Base-by-base conservation (phyloP, 2,797 vertebrate species). In the Rallus crepitans region DNA sequence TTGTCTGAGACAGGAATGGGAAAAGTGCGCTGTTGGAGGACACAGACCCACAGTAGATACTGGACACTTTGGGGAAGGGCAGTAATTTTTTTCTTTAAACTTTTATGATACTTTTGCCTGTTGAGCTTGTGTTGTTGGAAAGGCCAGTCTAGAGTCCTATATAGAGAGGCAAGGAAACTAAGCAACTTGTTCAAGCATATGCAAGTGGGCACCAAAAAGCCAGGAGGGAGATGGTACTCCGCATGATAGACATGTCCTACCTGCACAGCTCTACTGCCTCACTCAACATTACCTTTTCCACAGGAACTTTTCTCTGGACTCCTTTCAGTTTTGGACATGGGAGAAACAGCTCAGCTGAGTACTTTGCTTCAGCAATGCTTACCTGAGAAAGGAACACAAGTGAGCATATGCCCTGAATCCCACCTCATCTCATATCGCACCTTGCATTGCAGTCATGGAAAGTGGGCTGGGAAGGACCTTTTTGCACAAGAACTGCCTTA, bases 1-100 rank as follows among this genome's bases (percentile, higher is more conserved):
- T 92, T 91, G 90, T 97, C 87, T 98, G 89, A 96, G 92, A 91
- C 84, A 84, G 93, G 83, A 92, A 65, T 77, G 42, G 76, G 73
- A 76, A 52, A 72, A 75, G 55, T 53, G 64, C 15, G 6, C 50
- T 60, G 61, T 89, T 95, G 94, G 80, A 79, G 89, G 95, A 94
- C 87, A 85, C 66, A 82, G 82, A 86, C 57, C 88, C 33, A 56
- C 0, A 1, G 64, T 76, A 86, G 69, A 77, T 76, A 70, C 35
- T 55, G 95, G 89, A 55, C 9, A 40, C 5, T 27, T 81, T 87
- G 30, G 35, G 73, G 56, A 89, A 94, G 57, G 33, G 47, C 20
- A n/a, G 37, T 35, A 50, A 9, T 39, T 65, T 87, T 64, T 39
- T 65, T 53, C 50, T 59, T 78, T 71, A 70, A 47, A 61, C 37